Evolutionary conservation across 2,888 invertebrate species (phyloP).

Genomic region (Caenorhabditis auriculariae): DNA sequence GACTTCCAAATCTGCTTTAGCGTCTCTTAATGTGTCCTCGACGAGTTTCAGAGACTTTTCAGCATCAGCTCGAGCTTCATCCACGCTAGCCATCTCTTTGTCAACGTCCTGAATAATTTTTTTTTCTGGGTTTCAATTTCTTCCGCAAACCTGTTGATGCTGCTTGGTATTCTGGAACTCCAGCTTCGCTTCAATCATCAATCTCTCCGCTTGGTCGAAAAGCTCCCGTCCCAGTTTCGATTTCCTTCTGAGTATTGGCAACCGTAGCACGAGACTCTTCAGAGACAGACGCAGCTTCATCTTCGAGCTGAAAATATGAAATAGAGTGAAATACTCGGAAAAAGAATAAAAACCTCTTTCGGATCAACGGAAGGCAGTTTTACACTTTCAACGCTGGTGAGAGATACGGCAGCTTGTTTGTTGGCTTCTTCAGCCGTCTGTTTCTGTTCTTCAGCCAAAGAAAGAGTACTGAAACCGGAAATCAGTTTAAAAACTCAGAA

Average conservation of each 20-base stretch:
- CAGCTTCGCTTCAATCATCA: no score
- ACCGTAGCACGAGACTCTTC: no score
- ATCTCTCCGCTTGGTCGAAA: no score
- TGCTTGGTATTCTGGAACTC: no score
- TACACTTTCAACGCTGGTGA: constrained; percentile 79
- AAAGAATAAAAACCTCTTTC: constrained; percentile 65
- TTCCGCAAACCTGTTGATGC: no score
- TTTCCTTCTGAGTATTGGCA: no score
- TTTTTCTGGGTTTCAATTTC: no score
- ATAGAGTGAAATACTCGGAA: not conserved
- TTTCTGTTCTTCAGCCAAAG: constrained; percentile 67
- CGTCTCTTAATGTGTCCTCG: constrained; percentile 75
- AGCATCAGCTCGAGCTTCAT: constrained; percentile 81
- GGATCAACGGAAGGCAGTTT: constrained; percentile 77
- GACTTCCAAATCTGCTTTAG: constrained; percentile 2
- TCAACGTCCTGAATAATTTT: constrained; percentile 72
- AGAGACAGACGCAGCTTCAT: constrained; percentile 69
- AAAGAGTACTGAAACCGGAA: constrained; percentile 43
- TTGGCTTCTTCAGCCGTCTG: constrained; percentile 75
- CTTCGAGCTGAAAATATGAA: constrained; percentile 68
- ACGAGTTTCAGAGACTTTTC: constrained; percentile 81
- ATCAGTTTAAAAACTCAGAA: no score
- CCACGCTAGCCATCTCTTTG: constrained; percentile 75
- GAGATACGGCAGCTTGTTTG: constrained; percentile 78
- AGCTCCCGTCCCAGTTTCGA: no score